phyloP scores from a whole-genome alignment of 2,797 vertebrate species.

The Pampus argenteus region DNA sequence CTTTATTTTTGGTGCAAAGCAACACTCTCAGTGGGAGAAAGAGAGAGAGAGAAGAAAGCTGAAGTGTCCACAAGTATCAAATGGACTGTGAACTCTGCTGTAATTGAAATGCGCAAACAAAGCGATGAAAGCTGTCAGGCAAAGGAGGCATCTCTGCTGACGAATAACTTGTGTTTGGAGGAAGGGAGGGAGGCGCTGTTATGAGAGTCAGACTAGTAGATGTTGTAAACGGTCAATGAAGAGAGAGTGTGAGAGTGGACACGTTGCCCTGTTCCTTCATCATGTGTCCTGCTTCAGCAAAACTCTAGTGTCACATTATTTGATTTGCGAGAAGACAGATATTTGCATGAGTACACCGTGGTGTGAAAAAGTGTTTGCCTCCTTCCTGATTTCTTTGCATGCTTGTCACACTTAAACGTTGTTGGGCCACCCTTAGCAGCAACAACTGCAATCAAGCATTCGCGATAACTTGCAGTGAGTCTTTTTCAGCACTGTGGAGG shows the following conservation, averaged over 20 bases:
- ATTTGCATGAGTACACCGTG: too few species aligned
- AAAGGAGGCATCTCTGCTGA: constrained; percentile 29
- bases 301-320: too few species aligned
- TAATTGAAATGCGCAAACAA: constrained; percentile 49
- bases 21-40: not conserved
- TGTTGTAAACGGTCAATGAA: constrained; percentile 11
- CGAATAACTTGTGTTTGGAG: constrained; percentile 30
- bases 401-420: too few species aligned
- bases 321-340: too few species aligned
- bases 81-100: constrained; percentile 44
- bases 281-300: constrained; percentile 35
- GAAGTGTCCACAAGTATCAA: constrained; percentile 20
- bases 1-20: constrained; percentile 3
- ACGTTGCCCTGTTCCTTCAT: constrained; percentile 12
- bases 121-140: constrained; percentile 23
- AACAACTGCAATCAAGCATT: too few species aligned
- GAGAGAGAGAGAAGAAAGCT: not conserved
- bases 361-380: too few species aligned
- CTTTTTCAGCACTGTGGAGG: too few species aligned
- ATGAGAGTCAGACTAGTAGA: constrained; percentile 21
- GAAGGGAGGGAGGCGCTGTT: constrained; percentile 14
- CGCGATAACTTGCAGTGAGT: too few species aligned
- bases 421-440: too few species aligned
- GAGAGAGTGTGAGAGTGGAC: constrained; percentile 1
- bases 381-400: too few species aligned